Conservation (phyloP, 2,888 invertebrate genomes). For the Pasiphila rectangulata region DNA sequence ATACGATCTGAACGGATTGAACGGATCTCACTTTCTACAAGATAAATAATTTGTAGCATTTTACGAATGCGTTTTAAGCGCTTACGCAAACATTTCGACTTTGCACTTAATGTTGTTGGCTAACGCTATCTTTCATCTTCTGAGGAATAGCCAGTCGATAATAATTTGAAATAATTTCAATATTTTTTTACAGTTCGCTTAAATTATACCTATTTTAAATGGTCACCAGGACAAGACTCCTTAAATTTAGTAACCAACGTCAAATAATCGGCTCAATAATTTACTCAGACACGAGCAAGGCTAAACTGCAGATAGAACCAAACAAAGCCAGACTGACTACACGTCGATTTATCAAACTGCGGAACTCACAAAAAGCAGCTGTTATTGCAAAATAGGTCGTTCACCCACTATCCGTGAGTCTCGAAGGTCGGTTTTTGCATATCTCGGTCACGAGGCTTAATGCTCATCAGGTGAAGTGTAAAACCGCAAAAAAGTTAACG, state of each 20-base stretch:
- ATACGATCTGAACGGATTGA: slow-evolving; percentile 26
- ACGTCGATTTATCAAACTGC: slow-evolving; percentile 21
- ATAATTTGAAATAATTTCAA: no score
- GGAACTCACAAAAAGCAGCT: slow-evolving; percentile 29
- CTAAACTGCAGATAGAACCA: no score
- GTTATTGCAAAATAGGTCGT: slow-evolving; percentile 52
- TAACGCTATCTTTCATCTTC: slow-evolving; percentile 1
- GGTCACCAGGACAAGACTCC: no score
- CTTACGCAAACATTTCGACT: slow-evolving; percentile 46
- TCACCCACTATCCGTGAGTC: slow-evolving; percentile 46
- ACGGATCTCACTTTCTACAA: slow-evolving; percentile 44
- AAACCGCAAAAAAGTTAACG: slow-evolving; percentile 41
- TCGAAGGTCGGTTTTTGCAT: slow-evolving; percentile 52
- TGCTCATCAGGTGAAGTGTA: slow-evolving; percentile 38
- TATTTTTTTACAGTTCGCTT: no score
- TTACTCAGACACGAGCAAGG: no score
- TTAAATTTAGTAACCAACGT: no score
- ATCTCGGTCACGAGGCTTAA: slow-evolving; percentile 42
- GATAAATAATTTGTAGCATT: slow-evolving; percentile 42
- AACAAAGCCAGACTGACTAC: slow-evolving; percentile 20
- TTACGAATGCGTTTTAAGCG: slow-evolving; percentile 49
- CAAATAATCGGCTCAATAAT: no score
- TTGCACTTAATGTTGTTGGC: slow-evolving; percentile 26
- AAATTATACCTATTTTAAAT: no score
- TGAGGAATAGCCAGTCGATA: no score